Evolutionary conservation across 2,888 invertebrate species (phyloP), one percentile per base, ranked within the genome.

Genomic region (Cetonia aurata): DNA sequence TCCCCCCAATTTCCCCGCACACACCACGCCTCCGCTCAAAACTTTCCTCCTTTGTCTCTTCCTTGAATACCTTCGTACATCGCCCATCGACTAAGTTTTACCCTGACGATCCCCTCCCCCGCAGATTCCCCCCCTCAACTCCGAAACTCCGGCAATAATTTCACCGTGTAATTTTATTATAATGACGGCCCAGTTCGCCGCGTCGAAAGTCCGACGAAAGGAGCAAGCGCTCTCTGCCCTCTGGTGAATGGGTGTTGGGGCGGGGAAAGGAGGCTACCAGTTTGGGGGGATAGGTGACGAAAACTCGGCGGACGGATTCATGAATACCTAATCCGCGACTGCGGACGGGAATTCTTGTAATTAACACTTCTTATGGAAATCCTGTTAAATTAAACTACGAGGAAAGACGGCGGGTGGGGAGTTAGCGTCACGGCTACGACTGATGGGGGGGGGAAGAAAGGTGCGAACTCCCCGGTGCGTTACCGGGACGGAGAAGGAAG

Each of bases 351-450:
- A 73, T 77, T 77, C 77, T 77, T 77, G 77, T 77, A 77, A 77
- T 77, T 77, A 77, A 77, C 77, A 77, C 77, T 77, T 77, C 77
- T 77, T 77, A 77, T 77, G 78, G 78, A 78, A 77, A 78, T 77
- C 76, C 75, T 69, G 77, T 77, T 77, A 78, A 80, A 82, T 82
- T 82, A 81, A 80, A 80, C 79, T 65, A 50, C 37, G 62, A 65
- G 62, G 50, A 65, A 65, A 59, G 25, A 25, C 25, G 4, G 59
- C 42, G 59, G 42, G 13, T 37, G 37, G 37, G 59, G 59, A 12
- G 19, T 25, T 13, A 41, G 50, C 50, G 62, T 48, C 48, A 62
- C 48, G 48, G 33, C 48, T 50, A 50, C 33, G 33, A 48, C n/a
- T 19, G 50, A 13, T 37, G 31, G 25, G 25, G 15, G 1, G n/a